Conservation (phyloP, 2,797 vertebrate species). For the Hylomyscus alleni region DNA sequence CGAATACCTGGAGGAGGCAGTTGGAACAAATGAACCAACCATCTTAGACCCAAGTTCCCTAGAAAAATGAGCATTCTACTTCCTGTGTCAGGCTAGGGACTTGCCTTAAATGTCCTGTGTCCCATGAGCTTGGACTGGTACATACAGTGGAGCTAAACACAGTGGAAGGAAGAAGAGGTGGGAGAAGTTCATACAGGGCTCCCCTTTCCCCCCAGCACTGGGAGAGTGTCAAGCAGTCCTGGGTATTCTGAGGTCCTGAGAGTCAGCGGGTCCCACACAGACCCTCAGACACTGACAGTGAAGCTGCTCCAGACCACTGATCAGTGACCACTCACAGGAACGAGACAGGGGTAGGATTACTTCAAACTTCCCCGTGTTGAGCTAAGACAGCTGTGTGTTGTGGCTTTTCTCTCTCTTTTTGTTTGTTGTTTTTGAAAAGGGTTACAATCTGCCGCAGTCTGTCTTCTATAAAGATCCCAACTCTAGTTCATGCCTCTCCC, state of each 20-base stretch:
- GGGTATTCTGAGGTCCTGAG: constrained; percentile 35
- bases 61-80: constrained; percentile 70
- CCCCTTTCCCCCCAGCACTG: not conserved
- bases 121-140: constrained; percentile 77
- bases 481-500: constrained; percentile 75
- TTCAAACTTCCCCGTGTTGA: constrained; percentile 79
- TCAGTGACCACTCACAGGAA: constrained; percentile 66
- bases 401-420: constrained; percentile 70
- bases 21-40: constrained; percentile 75
- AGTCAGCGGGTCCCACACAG: constrained; percentile 39
- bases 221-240: constrained; percentile 31
- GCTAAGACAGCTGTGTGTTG: constrained; percentile 84
- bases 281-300: constrained; percentile 29
- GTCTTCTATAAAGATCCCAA: constrained; percentile 95
- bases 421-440: constrained; percentile 84
- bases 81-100: constrained; percentile 80
- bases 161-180: constrained; percentile 13
- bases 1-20: constrained; percentile 66
- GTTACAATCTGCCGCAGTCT: constrained; percentile 93
- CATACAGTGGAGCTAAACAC: constrained; percentile 58
- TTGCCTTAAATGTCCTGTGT: constrained; percentile 86
- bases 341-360: constrained; percentile 71
- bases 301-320: not conserved
- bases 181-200: not conserved
- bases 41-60: constrained; percentile 78